These are phyloP conservation scores for Elymnias hypermnestra DNA, from an alignment of 1,140 invertebrate species.

Conservation along the genomic window DNA sequence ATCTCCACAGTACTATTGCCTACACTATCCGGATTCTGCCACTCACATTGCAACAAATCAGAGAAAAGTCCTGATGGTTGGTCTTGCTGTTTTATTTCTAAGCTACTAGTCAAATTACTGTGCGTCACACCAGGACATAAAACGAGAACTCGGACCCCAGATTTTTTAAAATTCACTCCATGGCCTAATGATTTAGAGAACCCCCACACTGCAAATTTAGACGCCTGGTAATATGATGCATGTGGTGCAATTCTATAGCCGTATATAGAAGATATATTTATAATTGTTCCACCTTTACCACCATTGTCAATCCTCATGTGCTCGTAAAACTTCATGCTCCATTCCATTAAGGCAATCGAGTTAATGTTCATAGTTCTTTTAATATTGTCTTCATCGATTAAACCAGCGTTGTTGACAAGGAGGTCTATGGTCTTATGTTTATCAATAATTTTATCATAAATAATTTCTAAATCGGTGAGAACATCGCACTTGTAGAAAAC, in stretches of 20 bases:
- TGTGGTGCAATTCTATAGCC: conserved; percentile 77
- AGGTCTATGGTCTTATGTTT: conserved; percentile 76
- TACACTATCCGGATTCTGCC: conserved; percentile 29
- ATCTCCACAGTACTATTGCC: conserved; percentile 28
- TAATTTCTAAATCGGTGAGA: conserved; percentile 59
- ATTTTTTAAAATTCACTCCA: conserved; percentile 71
- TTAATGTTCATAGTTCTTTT: conserved; percentile 53
- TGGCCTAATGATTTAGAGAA: conserved; percentile 75
- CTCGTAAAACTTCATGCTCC: conserved; percentile 46
- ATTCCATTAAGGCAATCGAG: conserved; percentile 44
- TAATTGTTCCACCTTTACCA: conserved; percentile 78
- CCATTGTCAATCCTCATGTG: conserved; percentile 78
- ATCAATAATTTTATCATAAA: conserved; percentile 53
- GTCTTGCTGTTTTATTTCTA: conserved; percentile 19
- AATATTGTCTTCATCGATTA: conserved; percentile 74
- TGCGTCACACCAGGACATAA: conserved; percentile 75
- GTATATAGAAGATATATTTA: conserved; percentile 80
- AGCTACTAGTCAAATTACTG: conserved; percentile 51
- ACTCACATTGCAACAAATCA: conserved; percentile 24
- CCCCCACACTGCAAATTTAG: conserved; percentile 79
- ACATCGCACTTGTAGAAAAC: conserved; percentile 74
- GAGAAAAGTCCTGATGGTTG: no score
- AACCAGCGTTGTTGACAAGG: conserved; percentile 79
- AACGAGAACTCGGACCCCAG: conserved; percentile 70
- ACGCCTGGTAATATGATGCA: conserved; percentile 80